These are phyloP conservation scores for Drosophila prostipennis DNA, from an alignment of 2,888 invertebrate species.

Conservation along the genomic window DNA sequence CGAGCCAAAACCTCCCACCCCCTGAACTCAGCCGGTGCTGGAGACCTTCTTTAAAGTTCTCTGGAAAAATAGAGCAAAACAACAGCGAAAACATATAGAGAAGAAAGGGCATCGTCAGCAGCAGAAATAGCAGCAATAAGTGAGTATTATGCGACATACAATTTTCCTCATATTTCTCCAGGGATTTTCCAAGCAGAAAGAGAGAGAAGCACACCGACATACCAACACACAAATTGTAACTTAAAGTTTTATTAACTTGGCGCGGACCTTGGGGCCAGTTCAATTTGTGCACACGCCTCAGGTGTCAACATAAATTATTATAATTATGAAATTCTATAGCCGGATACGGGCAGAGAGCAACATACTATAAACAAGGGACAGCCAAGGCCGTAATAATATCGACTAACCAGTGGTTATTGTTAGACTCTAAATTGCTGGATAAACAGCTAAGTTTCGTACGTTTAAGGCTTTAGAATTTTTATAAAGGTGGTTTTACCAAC, in stretches of 20 bases:
- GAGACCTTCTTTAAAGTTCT: constrained; percentile 31
- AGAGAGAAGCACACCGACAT: not conserved
- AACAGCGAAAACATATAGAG: not conserved
- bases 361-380: constrained; percentile 13
- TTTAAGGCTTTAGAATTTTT: too few relatives aligned
- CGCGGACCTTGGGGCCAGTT: constrained; percentile 43
- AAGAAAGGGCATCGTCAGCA: constrained; percentile 24
- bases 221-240: constrained; percentile 35
- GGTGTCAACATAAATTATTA: constrained; percentile 76
- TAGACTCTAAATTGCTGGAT: not conserved
- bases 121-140: constrained; percentile 38
- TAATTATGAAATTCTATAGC: constrained; percentile 69
- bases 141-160: constrained; percentile 46
- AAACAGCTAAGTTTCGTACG: not conserved
- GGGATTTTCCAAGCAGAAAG: constrained; percentile 30
- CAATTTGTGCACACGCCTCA: constrained; percentile 64
- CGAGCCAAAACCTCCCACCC: not conserved
- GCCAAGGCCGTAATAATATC: constrained; percentile 15
- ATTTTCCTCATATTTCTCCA: constrained; percentile 44
- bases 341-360: constrained; percentile 21
- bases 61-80: constrained; percentile 11
- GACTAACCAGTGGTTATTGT: constrained; percentile 7
- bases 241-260: constrained; percentile 54
- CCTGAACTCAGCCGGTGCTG: constrained; percentile 3
- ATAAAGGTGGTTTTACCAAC: too few relatives aligned